Evolutionary conservation across 2,113 vertebrate species (phyloP), one percentile per base, ranked within the genome.

Genomic region (Bothrops jararaca): DNA sequence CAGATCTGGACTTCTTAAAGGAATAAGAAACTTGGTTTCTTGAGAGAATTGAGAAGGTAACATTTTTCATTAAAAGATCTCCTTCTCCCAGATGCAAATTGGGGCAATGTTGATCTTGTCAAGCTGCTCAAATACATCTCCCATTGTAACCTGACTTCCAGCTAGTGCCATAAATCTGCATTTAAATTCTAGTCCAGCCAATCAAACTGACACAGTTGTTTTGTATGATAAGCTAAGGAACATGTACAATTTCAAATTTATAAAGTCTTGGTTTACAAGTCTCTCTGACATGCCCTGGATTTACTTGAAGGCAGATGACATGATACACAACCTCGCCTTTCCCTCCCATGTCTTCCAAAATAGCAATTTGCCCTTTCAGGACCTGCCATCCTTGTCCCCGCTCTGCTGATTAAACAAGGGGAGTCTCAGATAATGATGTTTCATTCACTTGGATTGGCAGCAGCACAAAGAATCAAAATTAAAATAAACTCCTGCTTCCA

Each of bases 201-300:
- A n/a, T 90, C 60, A 26, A 34, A 34, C 24, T 88, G 58, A 52
- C 45, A 42, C 15, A 42, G 24, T 91, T 80, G 39, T 64, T 4
- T 15, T 42, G 13, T 50, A n/a, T 64, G 89, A 91, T 74, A 94
- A 94, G 94, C 93, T 29, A 53, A 91, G 58, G 23, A 1, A 0
- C 26, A 88, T 91, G 60, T 0, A 94, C 86, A 92, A 34, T 74
- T 93, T 74, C 34, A 56, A 34, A 57, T 60, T 54, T 39, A 88
- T 54, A 90, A 91, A 88, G 20, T 50, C 7, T 93, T 94, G 92
- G 39, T 95, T 90, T n/a, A 94, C 94, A 95, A 94, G 6, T 92
- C 92, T 95, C 88, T 86, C 60, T 95, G 95, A 95, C 93, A 95
- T 96, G 26, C 87, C 92, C 23, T 69, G 85, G 20, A 9, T 39